phyloP scores from a whole-genome alignment of 2,888 invertebrate species.

The Sinelater perroti region DNA sequence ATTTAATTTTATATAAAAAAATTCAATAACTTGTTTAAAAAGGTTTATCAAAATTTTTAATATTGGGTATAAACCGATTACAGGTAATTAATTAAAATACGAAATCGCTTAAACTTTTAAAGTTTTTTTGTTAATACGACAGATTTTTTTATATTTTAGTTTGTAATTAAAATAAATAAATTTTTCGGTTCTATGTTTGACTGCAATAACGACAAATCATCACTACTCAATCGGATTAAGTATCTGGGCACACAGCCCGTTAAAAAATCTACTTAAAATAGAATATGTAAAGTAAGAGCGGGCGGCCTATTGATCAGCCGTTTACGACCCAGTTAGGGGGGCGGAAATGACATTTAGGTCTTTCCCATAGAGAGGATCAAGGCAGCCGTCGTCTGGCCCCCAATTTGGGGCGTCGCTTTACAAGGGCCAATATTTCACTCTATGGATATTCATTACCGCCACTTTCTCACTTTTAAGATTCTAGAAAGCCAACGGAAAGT shows the following conservation, averaged over 20 bases:
- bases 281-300: constrained; percentile 36
- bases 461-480: constrained; percentile 21
- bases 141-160: too few species aligned
- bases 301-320: constrained; percentile 46
- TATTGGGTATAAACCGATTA: too few species aligned
- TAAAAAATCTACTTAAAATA: constrained; percentile 18
- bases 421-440: constrained; percentile 50
- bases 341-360: constrained; percentile 48
- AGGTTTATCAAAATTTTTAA: too few species aligned
- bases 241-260: constrained; percentile 7
- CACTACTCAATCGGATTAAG: too few species aligned
- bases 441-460: constrained; percentile 52
- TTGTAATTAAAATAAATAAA: too few species aligned
- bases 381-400: constrained; percentile 43
- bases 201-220: too few species aligned
- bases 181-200: too few species aligned
- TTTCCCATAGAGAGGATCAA: constrained; percentile 47
- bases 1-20: too few species aligned
- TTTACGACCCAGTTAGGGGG: constrained; percentile 44
- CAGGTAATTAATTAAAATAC: too few species aligned
- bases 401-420: constrained; percentile 44
- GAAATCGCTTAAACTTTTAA: too few species aligned
- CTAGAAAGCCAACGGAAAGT: neutral
- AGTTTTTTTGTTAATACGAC: too few species aligned
- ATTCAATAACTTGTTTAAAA: too few species aligned